Evolutionary conservation across 2,113 vertebrate species (phyloP).

Genomic region (Vanacampus margaritifer): DNA sequence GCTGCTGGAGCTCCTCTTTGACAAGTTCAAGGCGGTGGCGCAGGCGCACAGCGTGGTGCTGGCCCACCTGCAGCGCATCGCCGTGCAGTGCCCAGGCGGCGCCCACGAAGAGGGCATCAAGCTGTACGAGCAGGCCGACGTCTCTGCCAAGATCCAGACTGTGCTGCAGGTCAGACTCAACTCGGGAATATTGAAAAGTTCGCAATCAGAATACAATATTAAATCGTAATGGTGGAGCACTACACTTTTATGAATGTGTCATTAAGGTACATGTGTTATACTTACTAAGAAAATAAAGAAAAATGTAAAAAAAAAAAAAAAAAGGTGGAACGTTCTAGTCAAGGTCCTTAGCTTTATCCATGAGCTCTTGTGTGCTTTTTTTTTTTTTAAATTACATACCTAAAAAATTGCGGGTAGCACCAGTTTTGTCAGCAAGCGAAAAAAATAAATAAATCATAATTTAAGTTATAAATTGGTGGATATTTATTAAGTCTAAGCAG

Average conservation of each 20-base stretch:
- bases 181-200: not conserved
- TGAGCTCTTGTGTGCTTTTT: too few relatives aligned
- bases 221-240: not conserved
- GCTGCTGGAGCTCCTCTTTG: conserved; percentile 90
- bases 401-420: too few relatives aligned
- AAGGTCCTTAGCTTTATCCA: too few relatives aligned
- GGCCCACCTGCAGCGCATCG: conserved; percentile 83
- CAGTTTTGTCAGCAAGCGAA: conserved; percentile 30
- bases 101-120: conserved; percentile 85
- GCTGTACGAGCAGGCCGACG: conserved; percentile 95
- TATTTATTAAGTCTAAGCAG: too few relatives aligned
- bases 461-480: too few relatives aligned
- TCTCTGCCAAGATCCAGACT: conserved; percentile 95
- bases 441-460: not conserved
- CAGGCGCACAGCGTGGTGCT: conserved; percentile 86
- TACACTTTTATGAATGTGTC: not conserved
- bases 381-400: too few relatives aligned
- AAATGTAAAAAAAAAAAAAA: too few relatives aligned
- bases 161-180: conserved; percentile 86
- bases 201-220: not conserved
- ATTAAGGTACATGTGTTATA: too few relatives aligned
- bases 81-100: conserved; percentile 70
- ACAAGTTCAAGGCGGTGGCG: conserved; percentile 95
- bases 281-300: too few relatives aligned
- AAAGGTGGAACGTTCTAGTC: too few relatives aligned